These are phyloP conservation scores for Gambusia affinis DNA, from an alignment of 2,113 vertebrate species.

Conservation along the genomic window DNA sequence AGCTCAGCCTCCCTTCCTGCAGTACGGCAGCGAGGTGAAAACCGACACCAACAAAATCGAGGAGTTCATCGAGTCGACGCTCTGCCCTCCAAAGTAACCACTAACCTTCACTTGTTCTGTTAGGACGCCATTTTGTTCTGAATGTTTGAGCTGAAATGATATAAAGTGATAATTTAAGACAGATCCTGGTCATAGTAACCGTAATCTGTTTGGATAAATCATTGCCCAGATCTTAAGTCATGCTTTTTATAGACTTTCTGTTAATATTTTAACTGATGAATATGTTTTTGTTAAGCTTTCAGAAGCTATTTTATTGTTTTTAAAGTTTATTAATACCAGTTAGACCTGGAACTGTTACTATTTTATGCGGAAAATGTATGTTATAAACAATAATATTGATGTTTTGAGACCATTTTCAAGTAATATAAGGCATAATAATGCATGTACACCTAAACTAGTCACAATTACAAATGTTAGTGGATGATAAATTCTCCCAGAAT, in stretches of 20 bases:
- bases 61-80: constrained; percentile 90
- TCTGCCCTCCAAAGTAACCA: constrained; percentile 86
- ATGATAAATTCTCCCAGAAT: too few relatives aligned
- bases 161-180: background rate
- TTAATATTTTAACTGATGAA: background rate
- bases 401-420: too few relatives aligned
- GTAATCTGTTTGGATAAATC: background rate
- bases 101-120: background rate
- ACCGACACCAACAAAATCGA: constrained; percentile 95
- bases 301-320: background rate
- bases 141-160: background rate
- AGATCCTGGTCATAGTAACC: background rate
- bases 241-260: background rate
- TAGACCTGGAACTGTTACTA: background rate
- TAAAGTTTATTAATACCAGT: too few relatives aligned
- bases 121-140: background rate
- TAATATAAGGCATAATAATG: too few relatives aligned
- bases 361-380: background rate
- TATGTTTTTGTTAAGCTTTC: background rate
- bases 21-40: constrained; percentile 87
- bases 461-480: too few relatives aligned
- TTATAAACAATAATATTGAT: too few relatives aligned
- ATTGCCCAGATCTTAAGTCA: background rate
- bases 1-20: constrained; percentile 89
- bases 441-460: too few relatives aligned